Evolutionary conservation across 2,113 vertebrate genomes (phyloP).

Genomic region (Zapornia atra): DNA sequence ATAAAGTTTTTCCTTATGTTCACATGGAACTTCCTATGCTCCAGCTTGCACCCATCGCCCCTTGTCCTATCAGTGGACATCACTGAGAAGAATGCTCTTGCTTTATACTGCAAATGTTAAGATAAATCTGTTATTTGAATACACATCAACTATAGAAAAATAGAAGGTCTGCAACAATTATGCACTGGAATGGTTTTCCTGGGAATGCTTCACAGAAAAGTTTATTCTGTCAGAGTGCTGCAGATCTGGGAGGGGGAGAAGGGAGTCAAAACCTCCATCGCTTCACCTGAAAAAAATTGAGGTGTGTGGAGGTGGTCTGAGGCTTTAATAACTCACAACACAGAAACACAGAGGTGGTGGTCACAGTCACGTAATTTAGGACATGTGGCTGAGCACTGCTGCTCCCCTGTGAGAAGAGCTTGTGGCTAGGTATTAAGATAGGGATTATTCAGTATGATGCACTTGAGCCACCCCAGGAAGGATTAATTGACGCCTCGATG

Average conservation of each 20-base stretch:
- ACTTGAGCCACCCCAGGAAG: background rate
- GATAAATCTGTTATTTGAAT: background rate
- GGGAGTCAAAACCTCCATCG: background rate
- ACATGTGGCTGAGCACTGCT: background rate
- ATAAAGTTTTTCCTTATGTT: too few relatives aligned
- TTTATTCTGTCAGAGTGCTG: background rate
- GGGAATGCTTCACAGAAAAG: background rate
- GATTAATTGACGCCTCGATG: conserved; percentile 28
- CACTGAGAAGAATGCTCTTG: background rate
- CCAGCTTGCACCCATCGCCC: too few relatives aligned
- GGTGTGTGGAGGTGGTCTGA: background rate
- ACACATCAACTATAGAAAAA: background rate
- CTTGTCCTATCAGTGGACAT: too few relatives aligned
- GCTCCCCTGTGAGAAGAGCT: background rate
- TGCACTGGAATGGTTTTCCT: background rate
- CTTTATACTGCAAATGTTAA: background rate
- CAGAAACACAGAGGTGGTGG: background rate
- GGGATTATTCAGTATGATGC: background rate
- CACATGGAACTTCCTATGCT: too few relatives aligned
- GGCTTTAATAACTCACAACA: background rate
- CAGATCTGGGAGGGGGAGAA: background rate
- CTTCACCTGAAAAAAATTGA: background rate
- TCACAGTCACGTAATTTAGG: background rate
- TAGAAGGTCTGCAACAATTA: background rate
- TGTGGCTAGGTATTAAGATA: background rate